Evolutionary conservation across 2,888 invertebrate genomes (phyloP), one percentile per base, ranked within the genome.

Genomic region (Branchellion lobata): DNA sequence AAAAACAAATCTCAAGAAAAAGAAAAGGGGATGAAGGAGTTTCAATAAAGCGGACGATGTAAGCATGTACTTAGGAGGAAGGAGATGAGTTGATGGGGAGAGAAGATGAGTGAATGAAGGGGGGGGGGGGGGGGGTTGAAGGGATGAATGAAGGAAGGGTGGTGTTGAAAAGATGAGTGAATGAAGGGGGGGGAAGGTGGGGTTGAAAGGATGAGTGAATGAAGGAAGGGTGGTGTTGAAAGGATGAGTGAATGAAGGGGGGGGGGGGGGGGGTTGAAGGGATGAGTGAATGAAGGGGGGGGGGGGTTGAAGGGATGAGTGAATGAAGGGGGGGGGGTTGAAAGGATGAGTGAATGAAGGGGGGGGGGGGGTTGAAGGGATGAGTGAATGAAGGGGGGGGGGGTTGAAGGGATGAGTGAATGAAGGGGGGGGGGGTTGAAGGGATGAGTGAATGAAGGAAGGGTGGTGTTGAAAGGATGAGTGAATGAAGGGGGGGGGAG

Each of bases 181-280:
- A 29, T 71, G 71, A 33, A 27, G 8, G 31, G 71, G 29, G 8
- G 71, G 14, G 29, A 27, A 33, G 71, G 29, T 71, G 71, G 71
- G 71, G 71, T 27, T 71, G 71, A 31, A 71, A 27, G 71, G 71
- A 71, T 71, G 71, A 31, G 29, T 71, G 71, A 33, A 71, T 71
- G 71, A 33, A 71, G 24, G 71, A 33, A 27, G 24, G 71, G 14
- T 5, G 40, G 40, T 8, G 71, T 27, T 71, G 71, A 33, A 71
- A 27, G 71, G 71, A 71, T 71, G 31, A 31, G 29, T 71, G 71
- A 31, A 71, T 71, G 71, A 33, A 71, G 8, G 71, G 40, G 14
- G 5, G 40, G 40, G 14, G 5, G 40, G 40, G 40, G 40, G 14
- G 5, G 14, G 40, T 8, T 40, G 40, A 14, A 40, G 5, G 40